Evolutionary conservation across 2,113 vertebrate species (phyloP).

Genomic region (Callaeas wilsoni): DNA sequence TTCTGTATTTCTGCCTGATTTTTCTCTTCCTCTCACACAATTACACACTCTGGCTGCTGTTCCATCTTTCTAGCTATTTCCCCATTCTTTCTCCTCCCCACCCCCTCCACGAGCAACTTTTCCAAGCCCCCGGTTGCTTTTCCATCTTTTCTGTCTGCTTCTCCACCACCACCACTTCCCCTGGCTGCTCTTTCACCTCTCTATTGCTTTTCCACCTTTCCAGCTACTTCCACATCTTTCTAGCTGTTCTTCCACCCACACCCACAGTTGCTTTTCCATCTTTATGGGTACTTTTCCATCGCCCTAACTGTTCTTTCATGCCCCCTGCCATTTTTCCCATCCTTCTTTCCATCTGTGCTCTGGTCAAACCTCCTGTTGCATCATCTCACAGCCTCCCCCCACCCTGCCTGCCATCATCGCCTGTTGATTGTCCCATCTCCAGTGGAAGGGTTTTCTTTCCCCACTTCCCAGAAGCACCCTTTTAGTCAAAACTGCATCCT

Average conservation of each 20-base stretch:
- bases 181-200: background rate
- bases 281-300: background rate
- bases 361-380: constrained; percentile 11
- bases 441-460: background rate
- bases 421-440: background rate
- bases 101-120: background rate
- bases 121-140: background rate
- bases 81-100: background rate
- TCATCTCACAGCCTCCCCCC: background rate
- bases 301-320: background rate
- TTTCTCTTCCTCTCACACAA: background rate
- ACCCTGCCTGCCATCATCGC: background rate
- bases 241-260: background rate
- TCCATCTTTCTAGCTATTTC: background rate
- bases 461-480: background rate
- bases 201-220: background rate
- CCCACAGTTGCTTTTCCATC: background rate
- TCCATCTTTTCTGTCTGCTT: background rate
- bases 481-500: background rate
- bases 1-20: background rate
- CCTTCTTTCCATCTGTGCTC: background rate
- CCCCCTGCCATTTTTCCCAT: background rate
- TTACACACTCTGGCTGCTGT: background rate
- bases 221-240: background rate
- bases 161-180: background rate